A percentile compares a stretch with the other conserved stretches of the same genome.
Evolutionary conservation across 2,113 vertebrate genomes (phyloP).

Genomic region (Chionodraco myersi): DNA sequence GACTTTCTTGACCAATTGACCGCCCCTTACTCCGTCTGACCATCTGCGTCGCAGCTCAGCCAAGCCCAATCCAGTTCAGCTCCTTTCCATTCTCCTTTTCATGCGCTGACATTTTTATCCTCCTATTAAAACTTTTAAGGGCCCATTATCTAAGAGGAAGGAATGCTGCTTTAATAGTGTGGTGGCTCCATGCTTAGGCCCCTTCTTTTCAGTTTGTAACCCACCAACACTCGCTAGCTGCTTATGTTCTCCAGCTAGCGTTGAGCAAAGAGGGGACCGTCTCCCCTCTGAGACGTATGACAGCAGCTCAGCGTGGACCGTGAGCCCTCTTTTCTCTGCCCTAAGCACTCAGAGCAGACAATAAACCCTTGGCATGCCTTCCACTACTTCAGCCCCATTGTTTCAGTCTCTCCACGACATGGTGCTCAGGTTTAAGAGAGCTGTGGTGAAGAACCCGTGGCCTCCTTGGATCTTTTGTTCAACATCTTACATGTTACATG

Average conservation of each 20-base stretch:
- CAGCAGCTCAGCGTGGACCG: constrained; percentile 52
- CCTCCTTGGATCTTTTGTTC: constrained; percentile 68
- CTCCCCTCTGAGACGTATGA: constrained; percentile 57
- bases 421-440: constrained; percentile 63
- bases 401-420: constrained; percentile 61
- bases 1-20: constrained; percentile 55
- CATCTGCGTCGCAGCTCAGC: constrained; percentile 67
- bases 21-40: constrained; percentile 51
- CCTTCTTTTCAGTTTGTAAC: constrained; percentile 75
- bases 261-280: constrained; percentile 42
- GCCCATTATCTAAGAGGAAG: constrained; percentile 83
- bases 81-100: constrained; percentile 75
- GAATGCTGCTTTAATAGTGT: constrained; percentile 83
- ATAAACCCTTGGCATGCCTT: constrained; percentile 78
- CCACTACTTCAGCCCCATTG: constrained; percentile 69
- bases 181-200: constrained; percentile 75
- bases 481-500: constrained; percentile 20
- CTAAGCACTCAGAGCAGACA: constrained; percentile 65
- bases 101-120: constrained; percentile 84
- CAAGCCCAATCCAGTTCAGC: constrained; percentile 53
- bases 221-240: constrained; percentile 52
- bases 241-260: constrained; percentile 61
- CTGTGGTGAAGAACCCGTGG: constrained; percentile 47
- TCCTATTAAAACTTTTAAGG: constrained; percentile 84
- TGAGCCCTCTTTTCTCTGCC: constrained; percentile 63